phyloP scores from a whole-genome alignment of 2,113 vertebrate species.

The Peromyscus leucopus region DNA sequence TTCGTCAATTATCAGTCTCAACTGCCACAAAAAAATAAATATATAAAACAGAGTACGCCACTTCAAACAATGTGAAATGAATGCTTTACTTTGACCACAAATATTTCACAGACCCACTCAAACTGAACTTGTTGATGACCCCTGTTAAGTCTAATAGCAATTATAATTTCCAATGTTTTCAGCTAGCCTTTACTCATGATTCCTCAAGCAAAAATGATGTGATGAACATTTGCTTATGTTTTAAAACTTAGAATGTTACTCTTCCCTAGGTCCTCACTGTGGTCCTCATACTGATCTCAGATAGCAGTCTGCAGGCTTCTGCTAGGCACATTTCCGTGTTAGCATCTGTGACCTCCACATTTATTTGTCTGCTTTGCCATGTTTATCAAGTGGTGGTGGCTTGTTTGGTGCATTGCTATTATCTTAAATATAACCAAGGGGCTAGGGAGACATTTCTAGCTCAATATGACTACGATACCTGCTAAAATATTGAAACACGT shows the following conservation, averaged over 20 bases:
- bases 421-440: background rate
- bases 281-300: background rate
- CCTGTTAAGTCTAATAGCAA: background rate
- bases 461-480: background rate
- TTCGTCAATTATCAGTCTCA: background rate
- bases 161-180: background rate
- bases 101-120: background rate
- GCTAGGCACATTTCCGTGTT: accelerated
- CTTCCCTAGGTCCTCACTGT: background rate
- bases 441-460: background rate
- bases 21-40: background rate
- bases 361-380: background rate
- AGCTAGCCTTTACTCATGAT: background rate
- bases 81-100: background rate
- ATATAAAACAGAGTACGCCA: background rate
- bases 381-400: background rate
- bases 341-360: background rate
- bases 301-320: background rate
- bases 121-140: background rate
- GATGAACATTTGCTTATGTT: background rate
- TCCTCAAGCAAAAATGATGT: background rate
- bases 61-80: background rate
- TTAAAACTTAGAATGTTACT: background rate
- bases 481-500: background rate
- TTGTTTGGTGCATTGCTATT: background rate